phyloP scores from a whole-genome alignment of 2,113 vertebrate genomes.

The Varanus komodoensis region DNA sequence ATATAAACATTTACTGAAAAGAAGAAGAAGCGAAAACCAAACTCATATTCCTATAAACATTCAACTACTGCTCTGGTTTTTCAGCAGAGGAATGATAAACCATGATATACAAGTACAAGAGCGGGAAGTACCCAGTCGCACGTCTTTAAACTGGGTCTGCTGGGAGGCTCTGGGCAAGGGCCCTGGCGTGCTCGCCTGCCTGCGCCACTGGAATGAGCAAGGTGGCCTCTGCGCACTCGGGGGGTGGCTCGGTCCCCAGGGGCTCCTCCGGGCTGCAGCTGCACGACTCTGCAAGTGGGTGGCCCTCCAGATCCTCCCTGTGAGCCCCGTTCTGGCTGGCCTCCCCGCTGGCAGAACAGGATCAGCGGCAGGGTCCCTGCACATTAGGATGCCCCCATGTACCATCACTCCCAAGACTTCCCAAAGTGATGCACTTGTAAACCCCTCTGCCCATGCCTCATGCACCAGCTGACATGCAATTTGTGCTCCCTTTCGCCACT shows the following conservation, averaged over 20 bases:
- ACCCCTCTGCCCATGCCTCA: slow-evolving; percentile 11
- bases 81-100: too few relatives aligned
- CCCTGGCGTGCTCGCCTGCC: too few relatives aligned
- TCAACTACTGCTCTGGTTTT: too few relatives aligned
- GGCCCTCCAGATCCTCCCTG: background rate
- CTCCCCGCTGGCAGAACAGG: too few relatives aligned
- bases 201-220: background rate
- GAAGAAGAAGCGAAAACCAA: too few relatives aligned
- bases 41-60: too few relatives aligned
- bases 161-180: too few relatives aligned
- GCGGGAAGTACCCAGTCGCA: too few relatives aligned
- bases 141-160: too few relatives aligned
- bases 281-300: background rate
- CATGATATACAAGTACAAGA: too few relatives aligned
- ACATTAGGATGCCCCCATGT: background rate
- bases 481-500: slow-evolving; percentile 51
- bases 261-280: background rate
- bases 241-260: background rate
- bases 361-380: background rate
- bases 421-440: background rate
- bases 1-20: too few relatives aligned
- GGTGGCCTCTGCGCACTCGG: too few relatives aligned
- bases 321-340: background rate
- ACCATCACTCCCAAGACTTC: background rate
- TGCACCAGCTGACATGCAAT: slow-evolving; percentile 43